phyloP scores from a whole-genome alignment of 2,888 invertebrate genomes.

The Bellardia pandia region DNA sequence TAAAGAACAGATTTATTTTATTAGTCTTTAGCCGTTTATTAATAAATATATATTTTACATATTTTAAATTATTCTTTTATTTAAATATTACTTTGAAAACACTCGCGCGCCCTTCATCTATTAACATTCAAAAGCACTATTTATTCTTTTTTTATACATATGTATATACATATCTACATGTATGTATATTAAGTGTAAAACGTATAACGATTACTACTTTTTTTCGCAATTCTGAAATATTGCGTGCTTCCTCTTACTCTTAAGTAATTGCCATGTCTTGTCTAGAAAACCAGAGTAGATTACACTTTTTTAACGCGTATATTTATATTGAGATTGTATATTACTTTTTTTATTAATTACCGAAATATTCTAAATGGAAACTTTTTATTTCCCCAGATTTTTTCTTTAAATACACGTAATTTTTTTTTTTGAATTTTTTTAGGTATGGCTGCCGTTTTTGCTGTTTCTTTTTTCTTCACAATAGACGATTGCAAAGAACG shows the following conservation, averaged over 20 bases:
- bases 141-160: conserved; percentile 30
- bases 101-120: conserved; percentile 54
- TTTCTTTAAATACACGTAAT: conserved; percentile 66
- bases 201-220: conserved; percentile 67
- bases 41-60: conserved; percentile 36
- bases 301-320: conserved; percentile 1
- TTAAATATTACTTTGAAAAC: conserved; percentile 48
- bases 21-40: not conserved
- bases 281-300: conserved; percentile 25
- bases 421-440: conserved; percentile 70
- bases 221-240: conserved; percentile 69
- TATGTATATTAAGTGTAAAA: conserved; percentile 37
- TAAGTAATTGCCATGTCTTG: conserved; percentile 66
- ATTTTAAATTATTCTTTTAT: conserved; percentile 26
- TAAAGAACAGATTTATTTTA: not conserved
- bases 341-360: conserved; percentile 18
- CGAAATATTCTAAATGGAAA: not conserved
- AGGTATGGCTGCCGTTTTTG: conserved; percentile 74
- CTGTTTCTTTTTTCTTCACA: conserved; percentile 66
- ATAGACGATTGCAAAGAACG: conserved; percentile 70
- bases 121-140: conserved; percentile 43
- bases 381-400: conserved; percentile 40
- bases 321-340: not conserved
- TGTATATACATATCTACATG: not conserved
- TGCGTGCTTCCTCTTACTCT: conserved; percentile 71